Percentiles rank a stretch among this genome's conserved stretches.
Evolutionary conservation across 2,113 vertebrate species (phyloP).

Genomic region (Melospiza melodia): DNA sequence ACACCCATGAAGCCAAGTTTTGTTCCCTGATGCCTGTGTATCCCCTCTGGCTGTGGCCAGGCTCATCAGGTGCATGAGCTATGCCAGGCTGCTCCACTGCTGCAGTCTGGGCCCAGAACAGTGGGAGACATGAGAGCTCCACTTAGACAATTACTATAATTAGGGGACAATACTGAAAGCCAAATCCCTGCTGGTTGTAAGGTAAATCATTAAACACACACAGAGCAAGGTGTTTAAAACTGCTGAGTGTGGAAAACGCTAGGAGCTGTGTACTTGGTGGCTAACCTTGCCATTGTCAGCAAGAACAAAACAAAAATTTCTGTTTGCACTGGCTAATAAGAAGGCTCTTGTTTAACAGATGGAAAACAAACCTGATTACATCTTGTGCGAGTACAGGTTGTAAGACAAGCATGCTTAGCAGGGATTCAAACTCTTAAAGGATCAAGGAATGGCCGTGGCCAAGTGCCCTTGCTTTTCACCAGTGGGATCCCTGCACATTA

Average conservation of each 20-base stretch:
- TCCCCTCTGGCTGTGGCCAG: background rate
- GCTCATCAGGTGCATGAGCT: background rate
- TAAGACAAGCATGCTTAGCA: constrained; percentile 45
- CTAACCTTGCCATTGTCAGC: background rate
- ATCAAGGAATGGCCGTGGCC: constrained; percentile 27
- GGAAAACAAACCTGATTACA: constrained; percentile 36
- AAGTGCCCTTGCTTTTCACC: constrained; percentile 56
- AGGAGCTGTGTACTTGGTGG: background rate
- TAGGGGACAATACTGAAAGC: constrained; percentile 14
- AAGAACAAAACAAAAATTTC: background rate
- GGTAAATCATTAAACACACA: background rate
- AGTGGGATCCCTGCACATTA: constrained; percentile 37
- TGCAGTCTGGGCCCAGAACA: background rate
- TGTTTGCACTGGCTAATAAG: background rate
- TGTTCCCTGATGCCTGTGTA: accelerated
- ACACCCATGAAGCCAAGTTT: background rate
- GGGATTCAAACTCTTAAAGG: constrained; percentile 59
- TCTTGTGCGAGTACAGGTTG: background rate
- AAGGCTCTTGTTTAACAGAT: constrained; percentile 21
- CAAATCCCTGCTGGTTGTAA: background rate
- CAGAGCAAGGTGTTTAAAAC: background rate
- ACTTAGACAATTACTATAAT: constrained; percentile 51
- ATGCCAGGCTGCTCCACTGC: background rate
- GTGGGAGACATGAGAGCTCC: background rate
- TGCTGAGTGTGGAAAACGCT: background rate